Evolutionary conservation across 1,140 invertebrate species (phyloP), one percentile per base, ranked within the genome.

Genomic region (Reticulitermes speratus): DNA sequence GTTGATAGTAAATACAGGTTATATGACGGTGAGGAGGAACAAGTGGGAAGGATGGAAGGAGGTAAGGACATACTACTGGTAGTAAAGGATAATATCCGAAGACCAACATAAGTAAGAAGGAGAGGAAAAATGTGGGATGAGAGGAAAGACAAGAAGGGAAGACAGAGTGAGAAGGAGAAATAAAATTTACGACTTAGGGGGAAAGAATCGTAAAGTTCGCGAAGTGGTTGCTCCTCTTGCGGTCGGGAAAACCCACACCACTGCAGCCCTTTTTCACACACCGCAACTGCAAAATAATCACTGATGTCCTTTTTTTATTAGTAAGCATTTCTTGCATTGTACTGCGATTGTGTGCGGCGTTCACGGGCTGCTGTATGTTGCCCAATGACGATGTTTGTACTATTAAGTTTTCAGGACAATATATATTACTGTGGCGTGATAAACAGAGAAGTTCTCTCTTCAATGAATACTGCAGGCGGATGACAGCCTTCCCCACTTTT

Each of bases 171-270:
- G n/a, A 75, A 75, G 25, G 25, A 75, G n/a, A 30, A 75, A 75
- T 75, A 75, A 75, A 75, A 75, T 75, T 75, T 75, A 75, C 65
- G 65, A 75, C 65, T n/a, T 75, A 30, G 65, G 65, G n/a, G 65
- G 65, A 75, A 75, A 75, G 65, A 75, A 75, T 75, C 65, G 25
- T 75, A 75, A 75, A 75, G 65, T 75, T 7, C 65, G 65, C 65
- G 65, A 75, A 75, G 65, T 75, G 65, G n/a, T 75, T 30, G 65
- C n/a, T 75, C 65, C 65, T 75, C 65, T 30, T 75, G 65, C 14
- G 65, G 65, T 75, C n/a, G 65, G 65, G n/a, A 30, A 75, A 75
- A 30, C 65, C n/a, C 65, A n/a, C 65, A 25, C 65, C 65, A n/a
- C 65, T n/a, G n/a, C 65, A 75, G 25, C 65, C 25, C 65, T 75